Base-by-base conservation (phyloP, 2,113 vertebrate genomes). In the Brachypteracias leptosomus region DNA sequence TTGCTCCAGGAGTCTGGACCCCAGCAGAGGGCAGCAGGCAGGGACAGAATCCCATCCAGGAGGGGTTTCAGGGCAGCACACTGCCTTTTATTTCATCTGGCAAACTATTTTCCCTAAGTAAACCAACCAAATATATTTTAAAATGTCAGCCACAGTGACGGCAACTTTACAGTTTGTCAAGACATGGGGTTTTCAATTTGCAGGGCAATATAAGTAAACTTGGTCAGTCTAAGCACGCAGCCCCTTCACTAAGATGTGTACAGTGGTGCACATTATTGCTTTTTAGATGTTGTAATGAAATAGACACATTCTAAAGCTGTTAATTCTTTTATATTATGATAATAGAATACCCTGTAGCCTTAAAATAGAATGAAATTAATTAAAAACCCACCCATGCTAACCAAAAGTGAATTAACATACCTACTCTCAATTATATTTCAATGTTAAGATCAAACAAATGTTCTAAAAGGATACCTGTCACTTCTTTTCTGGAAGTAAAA, bases 21-120 rank as follows among this genome's bases (percentile, higher is more conserved):
- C 85, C 79, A 96, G 71, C 86, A 93, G 90, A 95, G 83, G 97
- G 87, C 81, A 96, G 81, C 88, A 86, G 40, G 84, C 33, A 78
- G 49, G 73, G 91, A n/a, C 55, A 65, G 28, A 11, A 33, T 29
- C 19, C 51, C 70, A 0, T 18, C 44, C 62, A 24, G 40, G 13
- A 78, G 59, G 12, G 57, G 28, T 11, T 76, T 68, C 13, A 22
- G 1, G 16, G 21, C 89, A 85, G 61, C 9, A 80, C n/a, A 11
- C 8, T 3, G 65, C 26, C 81, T 51, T 26, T n/a, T 17, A 33
- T 63, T 25, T 26, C 72, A 59, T 10, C 24, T 25, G 73, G 29
- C 8, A 13, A 78, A 29, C 20, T n/a, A 6, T 44, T 51, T 89
- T 70, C 25, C 89, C 36, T 11, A 68, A 63, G 29, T 47, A 75